Evolutionary conservation across 2,113 vertebrate genomes (phyloP), one percentile per base, ranked within the genome.

Genomic region (Chaetura pelagica): DNA sequence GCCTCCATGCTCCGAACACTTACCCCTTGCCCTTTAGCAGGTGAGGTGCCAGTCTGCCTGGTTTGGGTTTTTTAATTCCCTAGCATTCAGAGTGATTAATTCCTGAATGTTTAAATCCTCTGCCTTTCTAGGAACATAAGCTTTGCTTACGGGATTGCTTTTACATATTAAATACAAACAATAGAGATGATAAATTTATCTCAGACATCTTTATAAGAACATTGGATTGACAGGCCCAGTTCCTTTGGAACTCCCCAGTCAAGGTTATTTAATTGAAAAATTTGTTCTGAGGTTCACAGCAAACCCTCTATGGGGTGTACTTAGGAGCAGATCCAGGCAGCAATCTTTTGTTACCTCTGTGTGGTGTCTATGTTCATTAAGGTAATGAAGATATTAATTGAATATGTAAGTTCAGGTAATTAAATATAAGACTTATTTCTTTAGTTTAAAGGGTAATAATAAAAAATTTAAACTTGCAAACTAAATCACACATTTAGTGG

Each of bases 401-500:
- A 97, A 98, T 98, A 98, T 97, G 97, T 98, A 98, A 97, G 97
- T 97, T 97, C 96, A 96, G 93, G 97, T 98, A 97, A 98, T 98
- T 98, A 98, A 97, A 97, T 96, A 48, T 64, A 95, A 98, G 98
- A 97, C 97, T 96, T 97, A 97, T 97, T 98, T 96, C 98, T 98
- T 96, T 96, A 96, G 98, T 97, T 97, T 97, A 98, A 98, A 98
- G 98, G 98, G 98, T 98, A 98, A 97, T 97, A 98, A 98, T 98
- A 98, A 98, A 98, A 98, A 98, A 98, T 98, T 98, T 97, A 98
- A 98, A 96, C 90, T 93, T 97, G 67, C 97, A 97, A 96, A 97
- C 95, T 93, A 91, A 95, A 97, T 92, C 79, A 78, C 95, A 92
- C 96, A 96, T 97, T 98, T 98, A 96, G 97, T 68, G 58, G 73